phyloP scores from a whole-genome alignment of 2,888 invertebrate genomes.

The Pseudococcus viburni region DNA sequence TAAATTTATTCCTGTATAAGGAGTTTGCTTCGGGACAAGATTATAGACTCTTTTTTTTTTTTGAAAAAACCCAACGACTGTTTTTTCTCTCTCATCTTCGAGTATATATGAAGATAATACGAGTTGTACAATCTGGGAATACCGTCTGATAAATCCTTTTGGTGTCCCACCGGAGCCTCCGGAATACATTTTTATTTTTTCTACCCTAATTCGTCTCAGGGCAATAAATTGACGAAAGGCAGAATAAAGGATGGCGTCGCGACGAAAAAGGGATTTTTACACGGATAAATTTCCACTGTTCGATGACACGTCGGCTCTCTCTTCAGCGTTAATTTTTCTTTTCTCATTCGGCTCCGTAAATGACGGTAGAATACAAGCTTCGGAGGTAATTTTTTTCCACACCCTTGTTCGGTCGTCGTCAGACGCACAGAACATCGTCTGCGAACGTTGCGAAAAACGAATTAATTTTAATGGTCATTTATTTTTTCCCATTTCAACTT shows the following conservation, averaged over 20 bases:
- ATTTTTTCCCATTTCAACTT: slow-evolving; percentile 21
- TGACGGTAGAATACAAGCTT: background rate
- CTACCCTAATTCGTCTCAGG: background rate
- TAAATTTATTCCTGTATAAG: background rate
- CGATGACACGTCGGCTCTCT: background rate
- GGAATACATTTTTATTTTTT: background rate
- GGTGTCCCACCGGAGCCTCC: background rate
- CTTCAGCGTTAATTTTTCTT: slow-evolving; percentile 24
- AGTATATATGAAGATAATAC: background rate
- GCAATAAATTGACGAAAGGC: background rate
- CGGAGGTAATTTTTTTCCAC: slow-evolving; percentile 27
- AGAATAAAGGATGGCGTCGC: background rate
- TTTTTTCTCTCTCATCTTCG: background rate
- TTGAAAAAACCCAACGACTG: background rate
- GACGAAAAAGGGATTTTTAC: background rate
- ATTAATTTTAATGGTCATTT: slow-evolving; percentile 49
- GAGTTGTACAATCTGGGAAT: background rate
- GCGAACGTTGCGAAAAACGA: slow-evolving; percentile 21
- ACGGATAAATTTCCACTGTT: background rate
- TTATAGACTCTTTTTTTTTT: background rate
- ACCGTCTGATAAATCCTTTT: background rate
- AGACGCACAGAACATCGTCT: background rate
- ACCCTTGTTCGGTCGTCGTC: background rate
- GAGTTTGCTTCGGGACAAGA: background rate
- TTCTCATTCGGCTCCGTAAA: background rate